Evolutionary conservation across 2,797 vertebrate species (phyloP), one percentile per base, ranked within the genome.

Genomic region (Diplodus puntazzo): DNA sequence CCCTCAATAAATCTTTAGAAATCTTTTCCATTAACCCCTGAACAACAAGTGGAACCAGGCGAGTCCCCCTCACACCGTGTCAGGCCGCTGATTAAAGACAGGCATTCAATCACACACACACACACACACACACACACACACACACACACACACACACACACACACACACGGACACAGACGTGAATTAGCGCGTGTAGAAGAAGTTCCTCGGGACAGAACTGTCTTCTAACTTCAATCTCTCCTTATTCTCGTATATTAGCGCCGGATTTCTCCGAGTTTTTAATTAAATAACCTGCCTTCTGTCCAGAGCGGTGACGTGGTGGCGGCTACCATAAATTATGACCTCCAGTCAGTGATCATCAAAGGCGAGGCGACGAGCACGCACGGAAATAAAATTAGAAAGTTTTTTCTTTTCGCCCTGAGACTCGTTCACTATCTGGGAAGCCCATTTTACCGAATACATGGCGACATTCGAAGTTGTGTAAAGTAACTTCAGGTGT

Each of bases 1-100:
- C 92, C 92, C 89, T 92, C 93, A 92, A 94, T 95, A 94, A 94
- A 94, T 93, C 93, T 91, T 94, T 93, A 91, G 89, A 94, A 94
- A 93, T 88, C 88, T 91, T 88, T 92, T 92, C 91, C 89, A 91
- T 91, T 94, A 91, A 94, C 86, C 88, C 83, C 84, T 73, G 78
- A 90, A 92, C 90, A 93, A 92, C 86, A 90, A 92, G 93, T 90
- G 89, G 86, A 90, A 91, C 90, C 90, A 89, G 89, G 81, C 89
- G 92, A 90, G 87, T 89, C 83, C 87, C 81, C 87, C 84, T 81
- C 83, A 73, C 89, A 88, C 88, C 64, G 85, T 86, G 90, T 92
- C 89, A 90, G 77, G 79, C 72, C 82, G 79, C 87, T 89, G 83
- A 92, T 90, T 89, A 93, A 91, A 90, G 87, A 87, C 84, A 85